Evolutionary conservation across 30 jellyfish, hydroid and myxozoan genomes (phyloP).

Genomic region (Mastigias papua): DNA sequence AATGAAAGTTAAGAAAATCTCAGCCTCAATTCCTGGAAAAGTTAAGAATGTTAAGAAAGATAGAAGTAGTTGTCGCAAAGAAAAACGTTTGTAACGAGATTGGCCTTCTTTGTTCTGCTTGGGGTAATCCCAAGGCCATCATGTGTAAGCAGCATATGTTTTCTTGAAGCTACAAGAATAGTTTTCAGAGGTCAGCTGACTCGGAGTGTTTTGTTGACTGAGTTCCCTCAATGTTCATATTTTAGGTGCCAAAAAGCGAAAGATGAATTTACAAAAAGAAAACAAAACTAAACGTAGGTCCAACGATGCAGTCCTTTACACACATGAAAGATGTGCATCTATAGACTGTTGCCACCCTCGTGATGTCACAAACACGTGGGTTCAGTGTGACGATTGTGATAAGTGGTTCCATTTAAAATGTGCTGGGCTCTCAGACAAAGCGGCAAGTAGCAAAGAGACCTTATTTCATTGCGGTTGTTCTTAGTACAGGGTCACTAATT

Average conservation of each 20-base stretch:
- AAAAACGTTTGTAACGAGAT: too few species aligned
- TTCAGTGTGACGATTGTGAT: constrained; percentile 87
- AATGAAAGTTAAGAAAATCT: too few species aligned
- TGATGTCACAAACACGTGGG: constrained; percentile 81
- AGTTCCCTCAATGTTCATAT: background rate
- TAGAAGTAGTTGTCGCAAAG: too few species aligned
- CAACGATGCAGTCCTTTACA: constrained; percentile 13
- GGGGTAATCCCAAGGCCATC: too few species aligned
- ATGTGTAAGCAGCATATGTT: too few species aligned
- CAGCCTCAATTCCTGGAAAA: too few species aligned
- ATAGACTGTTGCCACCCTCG: constrained; percentile 75
- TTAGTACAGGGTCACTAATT: too few species aligned
- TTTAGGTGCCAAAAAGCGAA: constrained; percentile 47
- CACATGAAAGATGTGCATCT: constrained; percentile 79
- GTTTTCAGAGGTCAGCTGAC: too few species aligned
- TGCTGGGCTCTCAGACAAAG: constrained; percentile 68
- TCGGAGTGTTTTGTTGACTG: too few species aligned
- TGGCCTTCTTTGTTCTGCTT: too few species aligned
- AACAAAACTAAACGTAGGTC: constrained; percentile 10
- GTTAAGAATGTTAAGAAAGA: too few species aligned
- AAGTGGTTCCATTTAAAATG: constrained; percentile 82
- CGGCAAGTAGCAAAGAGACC: constrained; percentile 60
- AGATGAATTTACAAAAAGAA: constrained; percentile 26
- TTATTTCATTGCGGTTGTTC: constrained; percentile 79
- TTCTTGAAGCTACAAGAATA: too few species aligned